These are phyloP conservation scores for Melanotaenia boesemani DNA, from an alignment of 2,797 vertebrate genomes.

Conservation along the genomic window DNA sequence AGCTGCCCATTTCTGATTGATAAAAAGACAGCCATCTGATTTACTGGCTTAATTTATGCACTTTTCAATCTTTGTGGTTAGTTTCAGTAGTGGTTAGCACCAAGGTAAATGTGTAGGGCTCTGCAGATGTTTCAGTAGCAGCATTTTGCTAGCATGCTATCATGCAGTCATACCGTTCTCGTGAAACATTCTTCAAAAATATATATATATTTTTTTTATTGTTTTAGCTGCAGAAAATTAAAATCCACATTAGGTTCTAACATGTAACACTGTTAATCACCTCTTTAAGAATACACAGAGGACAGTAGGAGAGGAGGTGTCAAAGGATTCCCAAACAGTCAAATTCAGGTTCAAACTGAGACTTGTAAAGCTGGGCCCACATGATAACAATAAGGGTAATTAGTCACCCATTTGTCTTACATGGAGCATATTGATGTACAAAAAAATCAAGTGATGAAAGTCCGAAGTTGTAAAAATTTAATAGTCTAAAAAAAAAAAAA, in stretches of 20 bases:
- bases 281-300: not conserved
- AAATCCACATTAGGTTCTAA: not conserved
- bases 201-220: no score
- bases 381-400: not conserved
- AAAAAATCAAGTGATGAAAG: not conserved
- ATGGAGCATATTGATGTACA: not conserved
- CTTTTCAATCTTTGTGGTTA: not conserved
- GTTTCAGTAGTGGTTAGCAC: not conserved
- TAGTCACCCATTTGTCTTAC: not conserved
- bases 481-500: not conserved
- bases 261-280: no score
- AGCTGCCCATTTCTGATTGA: slow-evolving; percentile 6
- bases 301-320: not conserved
- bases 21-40: not conserved
- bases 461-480: not conserved
- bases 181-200: no score
- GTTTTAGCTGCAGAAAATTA: not conserved
- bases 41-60: not conserved
- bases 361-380: not conserved
- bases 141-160: not conserved
- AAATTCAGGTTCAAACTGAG: not conserved
- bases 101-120: not conserved
- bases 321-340: not conserved
- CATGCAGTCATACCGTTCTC: not conserved
- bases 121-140: not conserved